A percentile compares a stretch with the other conserved stretches of the same genome.
Evolutionary conservation across 2,113 vertebrate genomes (phyloP).

Genomic region (Cyprinodon tularosa): DNA sequence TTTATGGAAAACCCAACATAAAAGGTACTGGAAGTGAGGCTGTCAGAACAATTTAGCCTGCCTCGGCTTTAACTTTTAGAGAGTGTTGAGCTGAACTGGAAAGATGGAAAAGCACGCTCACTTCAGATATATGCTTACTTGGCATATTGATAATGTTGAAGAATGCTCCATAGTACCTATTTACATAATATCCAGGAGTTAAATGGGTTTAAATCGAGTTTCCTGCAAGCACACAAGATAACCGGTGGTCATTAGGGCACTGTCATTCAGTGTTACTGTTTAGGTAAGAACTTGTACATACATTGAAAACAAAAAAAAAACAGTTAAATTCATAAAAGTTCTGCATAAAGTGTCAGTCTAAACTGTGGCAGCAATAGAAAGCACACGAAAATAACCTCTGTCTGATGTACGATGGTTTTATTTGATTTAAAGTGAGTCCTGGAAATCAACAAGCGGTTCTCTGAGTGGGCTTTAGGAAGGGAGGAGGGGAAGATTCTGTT

Average conservation of each 20-base stretch:
- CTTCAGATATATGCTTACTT: neutral
- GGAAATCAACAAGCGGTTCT: neutral
- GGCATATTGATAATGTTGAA: neutral
- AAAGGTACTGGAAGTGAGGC: neutral
- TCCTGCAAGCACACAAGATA: neutral
- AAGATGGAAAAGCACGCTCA: neutral
- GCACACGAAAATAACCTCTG: neutral
- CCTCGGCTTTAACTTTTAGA: neutral
- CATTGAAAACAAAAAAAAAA: neutral
- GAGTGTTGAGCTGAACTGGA: neutral
- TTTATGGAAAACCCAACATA: neutral
- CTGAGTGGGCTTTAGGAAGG: neutral
- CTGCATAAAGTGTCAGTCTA: neutral
- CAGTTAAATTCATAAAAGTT: neutral
- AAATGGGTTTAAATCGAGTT: neutral
- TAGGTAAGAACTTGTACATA: neutral
- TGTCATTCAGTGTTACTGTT: neutral
- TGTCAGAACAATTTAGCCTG: neutral
- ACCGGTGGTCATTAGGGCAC: neutral
- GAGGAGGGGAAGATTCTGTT: neutral
- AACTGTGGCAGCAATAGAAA: neutral
- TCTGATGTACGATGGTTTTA: neutral
- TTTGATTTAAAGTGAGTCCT: neutral
- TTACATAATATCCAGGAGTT: slow-evolving; percentile 1
- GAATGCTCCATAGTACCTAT: neutral